Evolutionary conservation across 2,113 vertebrate species (phyloP).

Genomic region (Malurus melanocephalus): DNA sequence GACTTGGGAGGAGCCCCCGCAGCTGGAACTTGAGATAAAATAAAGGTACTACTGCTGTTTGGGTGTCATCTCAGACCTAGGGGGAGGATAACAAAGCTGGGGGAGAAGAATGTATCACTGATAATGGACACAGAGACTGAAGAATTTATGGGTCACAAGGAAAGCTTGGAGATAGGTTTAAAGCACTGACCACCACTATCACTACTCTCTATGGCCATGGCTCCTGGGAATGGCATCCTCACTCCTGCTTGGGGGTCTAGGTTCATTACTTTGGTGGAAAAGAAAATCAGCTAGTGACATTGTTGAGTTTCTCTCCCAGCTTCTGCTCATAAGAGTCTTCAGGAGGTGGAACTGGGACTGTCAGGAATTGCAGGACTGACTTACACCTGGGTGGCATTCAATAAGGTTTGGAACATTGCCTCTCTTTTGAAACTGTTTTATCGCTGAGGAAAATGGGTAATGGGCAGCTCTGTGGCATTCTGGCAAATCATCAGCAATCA

Average conservation of each 20-base stretch:
- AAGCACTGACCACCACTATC: neutral
- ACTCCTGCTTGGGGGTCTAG: neutral
- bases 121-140: neutral
- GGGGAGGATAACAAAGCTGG: neutral
- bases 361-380: neutral
- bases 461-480: neutral
- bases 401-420: neutral
- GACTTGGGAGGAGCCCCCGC: no score
- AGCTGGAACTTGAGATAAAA: neutral
- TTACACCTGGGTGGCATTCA: neutral
- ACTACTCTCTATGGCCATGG: fast-evolving
- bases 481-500: neutral
- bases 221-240: neutral
- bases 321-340: neutral
- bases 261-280: neutral
- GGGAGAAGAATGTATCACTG: neutral
- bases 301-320: neutral
- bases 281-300: neutral
- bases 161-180: neutral
- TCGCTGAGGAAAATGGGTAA: neutral
- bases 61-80: neutral
- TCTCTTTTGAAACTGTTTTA: fast-evolving
- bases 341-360: neutral
- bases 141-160: neutral
- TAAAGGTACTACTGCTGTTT: neutral